A percentile compares a stretch with the other conserved stretches of the same genome.
phyloP scores from a whole-genome alignment of 2,888 invertebrate genomes.

The Mesoligia furuncula region DNA sequence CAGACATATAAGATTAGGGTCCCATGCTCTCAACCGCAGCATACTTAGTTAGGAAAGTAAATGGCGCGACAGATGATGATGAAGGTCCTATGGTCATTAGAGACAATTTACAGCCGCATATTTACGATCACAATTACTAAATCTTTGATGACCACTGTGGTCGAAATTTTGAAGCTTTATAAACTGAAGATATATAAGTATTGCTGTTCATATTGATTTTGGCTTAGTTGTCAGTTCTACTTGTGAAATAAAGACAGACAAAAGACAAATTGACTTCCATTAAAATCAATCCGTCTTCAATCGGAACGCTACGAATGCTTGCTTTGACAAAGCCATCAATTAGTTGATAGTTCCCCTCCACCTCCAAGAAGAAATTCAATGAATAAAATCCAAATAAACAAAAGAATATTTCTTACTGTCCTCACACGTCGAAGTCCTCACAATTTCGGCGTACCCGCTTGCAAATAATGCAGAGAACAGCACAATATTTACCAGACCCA shows the following conservation, averaged over 20 bases:
- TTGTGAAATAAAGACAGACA: background rate
- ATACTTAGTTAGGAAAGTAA: background rate
- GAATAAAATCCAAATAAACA: background rate
- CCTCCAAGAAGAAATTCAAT: background rate
- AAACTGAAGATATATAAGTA: background rate
- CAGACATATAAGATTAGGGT: no score
- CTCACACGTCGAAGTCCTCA: background rate
- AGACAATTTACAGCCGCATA: no score
- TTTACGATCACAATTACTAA: background rate
- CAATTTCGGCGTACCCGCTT: conserved; percentile 27
- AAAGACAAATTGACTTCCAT: background rate
- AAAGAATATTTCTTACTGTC: conserved; percentile 50
- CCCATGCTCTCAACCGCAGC: background rate
- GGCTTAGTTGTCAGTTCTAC: background rate
- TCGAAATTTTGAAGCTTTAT: background rate
- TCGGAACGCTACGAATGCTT: background rate
- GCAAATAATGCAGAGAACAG: conserved; percentile 47
- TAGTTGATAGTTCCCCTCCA: background rate
- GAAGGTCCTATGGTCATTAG: background rate
- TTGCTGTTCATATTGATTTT: background rate
- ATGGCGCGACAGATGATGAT: background rate
- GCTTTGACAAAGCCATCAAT: background rate
- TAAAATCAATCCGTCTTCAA: background rate
- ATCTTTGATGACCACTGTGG: background rate
- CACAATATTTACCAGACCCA: conserved; percentile 41